Evolutionary conservation across 92 coral and sea anemone species (phyloP).

Genomic region (Ricordea florida): DNA sequence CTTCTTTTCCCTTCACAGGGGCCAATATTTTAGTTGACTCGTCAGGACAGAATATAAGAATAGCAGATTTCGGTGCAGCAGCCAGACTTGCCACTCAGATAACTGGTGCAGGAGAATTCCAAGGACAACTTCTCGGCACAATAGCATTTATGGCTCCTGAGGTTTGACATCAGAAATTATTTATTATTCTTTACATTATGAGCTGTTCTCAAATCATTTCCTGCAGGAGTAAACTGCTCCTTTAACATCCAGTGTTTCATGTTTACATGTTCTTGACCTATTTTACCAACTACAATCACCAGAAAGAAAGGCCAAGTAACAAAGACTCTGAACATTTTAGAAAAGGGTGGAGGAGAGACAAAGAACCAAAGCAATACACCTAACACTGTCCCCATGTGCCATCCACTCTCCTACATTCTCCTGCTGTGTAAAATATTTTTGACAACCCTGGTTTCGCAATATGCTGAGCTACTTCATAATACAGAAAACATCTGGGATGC

Average conservation of each 20-base stretch:
- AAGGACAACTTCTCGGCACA: slow-evolving; percentile 96
- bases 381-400: too few relatives aligned
- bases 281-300: too few relatives aligned
- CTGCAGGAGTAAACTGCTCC: background rate
- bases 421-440: too few relatives aligned
- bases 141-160: slow-evolving; percentile 99
- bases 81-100: slow-evolving; percentile 90
- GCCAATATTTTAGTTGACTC: slow-evolving; percentile 95
- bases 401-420: too few relatives aligned
- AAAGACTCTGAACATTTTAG: too few relatives aligned
- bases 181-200: background rate
- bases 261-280: background rate
- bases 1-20: slow-evolving; percentile 36
- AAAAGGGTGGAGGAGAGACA: too few relatives aligned
- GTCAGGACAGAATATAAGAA: slow-evolving; percentile 85
- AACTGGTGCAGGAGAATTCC: slow-evolving; percentile 96
- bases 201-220: background rate
- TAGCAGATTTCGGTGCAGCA: slow-evolving; percentile 98
- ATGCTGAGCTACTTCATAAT: too few relatives aligned
- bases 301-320: too few relatives aligned
- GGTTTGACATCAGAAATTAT: slow-evolving; percentile 14
- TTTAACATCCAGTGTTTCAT: background rate
- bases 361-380: too few relatives aligned
- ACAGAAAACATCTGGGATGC: too few relatives aligned
- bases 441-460: too few relatives aligned